These are phyloP conservation scores for Sylvicapra grimmia DNA, from an alignment of 2,113 vertebrate species.

Conservation along the genomic window DNA sequence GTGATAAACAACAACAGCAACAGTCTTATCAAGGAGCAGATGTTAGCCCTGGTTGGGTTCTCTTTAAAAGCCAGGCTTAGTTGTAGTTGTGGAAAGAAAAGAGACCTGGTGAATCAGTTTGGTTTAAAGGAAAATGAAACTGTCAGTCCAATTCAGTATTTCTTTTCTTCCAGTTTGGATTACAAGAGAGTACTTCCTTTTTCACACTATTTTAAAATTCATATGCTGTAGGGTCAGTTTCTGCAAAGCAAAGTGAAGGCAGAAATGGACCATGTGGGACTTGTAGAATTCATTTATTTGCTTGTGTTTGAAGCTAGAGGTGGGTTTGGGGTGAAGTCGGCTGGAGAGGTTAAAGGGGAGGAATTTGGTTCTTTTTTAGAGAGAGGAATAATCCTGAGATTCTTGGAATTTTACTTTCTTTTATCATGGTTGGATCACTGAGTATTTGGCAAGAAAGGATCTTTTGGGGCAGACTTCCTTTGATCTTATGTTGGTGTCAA, in stretches of 20 bases:
- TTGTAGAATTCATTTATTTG: not conserved
- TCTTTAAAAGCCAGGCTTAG: not conserved
- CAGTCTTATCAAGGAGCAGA: not conserved
- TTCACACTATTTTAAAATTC: not conserved
- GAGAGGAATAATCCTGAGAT: not conserved
- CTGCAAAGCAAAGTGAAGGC: not conserved
- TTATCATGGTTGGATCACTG: not conserved
- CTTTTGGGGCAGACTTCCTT: not conserved
- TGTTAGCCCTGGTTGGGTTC: not conserved
- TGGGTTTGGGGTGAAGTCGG: not conserved
- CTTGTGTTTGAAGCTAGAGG: not conserved
- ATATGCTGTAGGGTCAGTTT: not conserved
- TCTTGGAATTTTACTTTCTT: not conserved
- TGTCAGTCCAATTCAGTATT: not conserved
- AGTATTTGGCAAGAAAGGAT: not conserved
- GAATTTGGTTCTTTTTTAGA: not conserved
- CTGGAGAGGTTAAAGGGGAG: not conserved
- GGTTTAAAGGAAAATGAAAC: not conserved
- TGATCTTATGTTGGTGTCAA: not conserved
- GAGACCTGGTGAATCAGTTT: not conserved
- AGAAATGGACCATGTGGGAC: not conserved
- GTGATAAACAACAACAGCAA: not conserved
- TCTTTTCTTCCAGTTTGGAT: not conserved
- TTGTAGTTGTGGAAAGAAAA: not conserved
- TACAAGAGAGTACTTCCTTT: not conserved